Conservation (phyloP, 1,140 invertebrate species). For the Drosophila jambulina region DNA sequence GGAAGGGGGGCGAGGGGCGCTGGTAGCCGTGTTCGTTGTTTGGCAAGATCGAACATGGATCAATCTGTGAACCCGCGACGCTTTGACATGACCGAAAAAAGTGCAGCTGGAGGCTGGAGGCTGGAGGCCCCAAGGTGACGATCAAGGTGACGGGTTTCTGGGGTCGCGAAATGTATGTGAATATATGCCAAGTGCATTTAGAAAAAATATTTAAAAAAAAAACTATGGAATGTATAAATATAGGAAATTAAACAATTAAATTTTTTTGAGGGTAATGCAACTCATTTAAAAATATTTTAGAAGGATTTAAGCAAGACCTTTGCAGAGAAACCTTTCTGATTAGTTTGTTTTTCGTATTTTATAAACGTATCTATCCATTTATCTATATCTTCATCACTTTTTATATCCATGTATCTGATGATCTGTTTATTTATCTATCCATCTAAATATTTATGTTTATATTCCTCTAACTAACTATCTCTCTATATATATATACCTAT, state of each 20-base stretch:
- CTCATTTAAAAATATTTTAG: background rate
- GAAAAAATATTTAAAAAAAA: no score
- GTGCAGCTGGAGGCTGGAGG: background rate
- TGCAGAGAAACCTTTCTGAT: no score
- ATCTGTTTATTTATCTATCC: no score
- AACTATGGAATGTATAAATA: background rate
- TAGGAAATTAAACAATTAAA: background rate
- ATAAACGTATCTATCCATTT: no score
- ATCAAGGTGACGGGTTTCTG: constrained; percentile 7
- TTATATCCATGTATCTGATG: no score
- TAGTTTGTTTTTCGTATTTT: no score
- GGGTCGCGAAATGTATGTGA: no score
- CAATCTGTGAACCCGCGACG: constrained; percentile 18
- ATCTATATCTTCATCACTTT: no score
- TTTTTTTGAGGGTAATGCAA: background rate
- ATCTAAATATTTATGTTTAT: no score
- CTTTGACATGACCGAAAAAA: constrained; percentile 37
- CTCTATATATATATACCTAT: no score
- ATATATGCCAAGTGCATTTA: background rate
- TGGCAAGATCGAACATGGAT: constrained; percentile 35
- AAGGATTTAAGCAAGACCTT: background rate
- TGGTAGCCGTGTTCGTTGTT: constrained; percentile 5
- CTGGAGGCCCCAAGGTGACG: constrained; percentile 7
- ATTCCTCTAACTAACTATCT: no score
- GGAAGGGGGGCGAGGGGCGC: background rate